These are phyloP conservation scores for Rosalia funebris DNA, from an alignment of 2,888 invertebrate genomes.

Conservation along the genomic window DNA sequence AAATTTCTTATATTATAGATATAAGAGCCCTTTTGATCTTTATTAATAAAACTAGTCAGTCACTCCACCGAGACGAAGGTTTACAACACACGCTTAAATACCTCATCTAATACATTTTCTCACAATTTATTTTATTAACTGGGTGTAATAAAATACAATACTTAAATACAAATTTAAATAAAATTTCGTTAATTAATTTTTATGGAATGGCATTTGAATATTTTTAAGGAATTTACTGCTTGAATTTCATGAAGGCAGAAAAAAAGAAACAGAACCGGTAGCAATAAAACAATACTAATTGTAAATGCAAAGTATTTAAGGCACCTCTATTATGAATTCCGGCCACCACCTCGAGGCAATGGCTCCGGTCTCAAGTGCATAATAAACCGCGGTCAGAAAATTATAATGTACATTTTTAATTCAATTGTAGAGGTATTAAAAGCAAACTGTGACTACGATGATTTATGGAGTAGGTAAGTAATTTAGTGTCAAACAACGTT, in stretches of 20 bases:
- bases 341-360: no score
- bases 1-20: no score
- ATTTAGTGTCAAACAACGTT: no score
- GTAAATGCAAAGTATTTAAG: background rate
- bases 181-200: background rate
- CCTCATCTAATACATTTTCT: background rate
- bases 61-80: no score
- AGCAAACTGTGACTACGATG: no score
- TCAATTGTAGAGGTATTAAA: no score
- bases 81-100: background rate
- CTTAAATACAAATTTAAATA: background rate
- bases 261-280: slow-evolving; percentile 8
- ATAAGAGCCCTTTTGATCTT: no score
- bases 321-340: slow-evolving; percentile 7
- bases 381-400: no score
- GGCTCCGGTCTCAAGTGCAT: no score
- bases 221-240: background rate
- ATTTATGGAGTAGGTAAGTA: no score
- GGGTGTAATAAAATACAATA: background rate
- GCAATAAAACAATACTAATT: background rate
- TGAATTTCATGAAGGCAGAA: background rate
- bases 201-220: slow-evolving; percentile 1
- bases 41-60: no score
- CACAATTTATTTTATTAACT: background rate
- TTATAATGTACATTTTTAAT: no score